Evolutionary conservation across 1,140 invertebrate species (phyloP).

Genomic region (Sarcophaga peregrina): DNA sequence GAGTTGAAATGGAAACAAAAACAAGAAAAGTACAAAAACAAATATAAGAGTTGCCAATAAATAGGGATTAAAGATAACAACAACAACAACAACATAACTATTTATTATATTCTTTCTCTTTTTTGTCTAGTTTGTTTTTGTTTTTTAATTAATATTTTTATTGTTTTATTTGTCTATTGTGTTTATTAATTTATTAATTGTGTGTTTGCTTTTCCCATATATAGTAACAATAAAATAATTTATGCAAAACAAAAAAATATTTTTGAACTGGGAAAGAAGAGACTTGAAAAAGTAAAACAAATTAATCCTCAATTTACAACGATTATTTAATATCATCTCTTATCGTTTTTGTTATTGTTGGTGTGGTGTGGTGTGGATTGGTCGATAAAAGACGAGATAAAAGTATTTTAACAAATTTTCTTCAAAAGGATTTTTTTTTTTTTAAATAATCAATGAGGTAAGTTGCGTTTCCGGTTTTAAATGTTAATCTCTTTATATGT

Average conservation of each 20-base stretch:
- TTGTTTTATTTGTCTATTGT: neutral
- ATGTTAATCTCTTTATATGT: too few species aligned
- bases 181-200: neutral
- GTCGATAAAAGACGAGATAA: neutral
- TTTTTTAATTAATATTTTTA: neutral
- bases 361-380: neutral
- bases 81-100: neutral
- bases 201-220: neutral
- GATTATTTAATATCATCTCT: neutral
- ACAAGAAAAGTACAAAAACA: neutral
- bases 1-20: constrained; percentile 7
- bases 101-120: too few species aligned
- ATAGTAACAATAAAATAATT: neutral
- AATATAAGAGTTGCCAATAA: neutral
- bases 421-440: neutral
- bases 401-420: neutral
- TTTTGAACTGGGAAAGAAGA: neutral
- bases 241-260: neutral
- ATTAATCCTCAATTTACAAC: too few species aligned
- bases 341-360: neutral
- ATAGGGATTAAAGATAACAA: neutral
- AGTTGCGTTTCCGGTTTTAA: neutral
- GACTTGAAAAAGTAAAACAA: too few species aligned
- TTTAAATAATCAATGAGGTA: constrained; percentile 15
- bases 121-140: neutral